Percentiles rank a stretch among this genome's conserved stretches.
Conservation (phyloP, 64 coral and sea anemone species). For the Stylophora pistillata region DNA sequence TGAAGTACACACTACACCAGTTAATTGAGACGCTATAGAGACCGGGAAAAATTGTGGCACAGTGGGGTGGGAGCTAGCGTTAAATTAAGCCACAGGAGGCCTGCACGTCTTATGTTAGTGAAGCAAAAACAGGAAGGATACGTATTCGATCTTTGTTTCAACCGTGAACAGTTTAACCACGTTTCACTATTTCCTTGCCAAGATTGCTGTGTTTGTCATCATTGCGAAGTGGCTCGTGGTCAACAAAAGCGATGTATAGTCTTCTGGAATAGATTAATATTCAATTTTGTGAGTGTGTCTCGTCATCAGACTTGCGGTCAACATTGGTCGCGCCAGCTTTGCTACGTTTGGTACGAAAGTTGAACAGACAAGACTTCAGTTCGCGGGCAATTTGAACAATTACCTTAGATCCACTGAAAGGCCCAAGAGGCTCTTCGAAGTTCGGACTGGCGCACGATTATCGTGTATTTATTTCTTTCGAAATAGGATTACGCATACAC, state of each 20-base stretch:
- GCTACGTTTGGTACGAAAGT: not conserved
- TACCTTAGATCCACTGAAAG: not conserved
- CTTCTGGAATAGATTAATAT: not conserved
- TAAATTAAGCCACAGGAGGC: not conserved
- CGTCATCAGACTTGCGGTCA: not conserved
- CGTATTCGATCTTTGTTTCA: not conserved
- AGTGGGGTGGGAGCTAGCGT: not conserved
- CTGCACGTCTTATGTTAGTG: not conserved
- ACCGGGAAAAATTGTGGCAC: not conserved
- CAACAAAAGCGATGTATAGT: not conserved
- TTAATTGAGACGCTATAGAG: not conserved
- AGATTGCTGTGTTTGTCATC: not conserved
- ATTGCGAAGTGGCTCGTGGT: not conserved
- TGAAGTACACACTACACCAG: not conserved
- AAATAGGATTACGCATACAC: not conserved
- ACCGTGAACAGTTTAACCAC: not conserved
- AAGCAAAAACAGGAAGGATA: not conserved
- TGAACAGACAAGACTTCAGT: not conserved
- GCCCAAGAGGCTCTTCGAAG: not conserved
- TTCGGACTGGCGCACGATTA: not conserved
- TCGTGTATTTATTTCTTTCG: not conserved
- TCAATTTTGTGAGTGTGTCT: not conserved
- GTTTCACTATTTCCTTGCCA: not conserved
- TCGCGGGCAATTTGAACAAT: conserved; percentile 15
- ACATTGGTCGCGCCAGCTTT: not conserved